phyloP scores from a whole-genome alignment of 2,113 vertebrate species.

The Phrynosoma blainvillii region DNA sequence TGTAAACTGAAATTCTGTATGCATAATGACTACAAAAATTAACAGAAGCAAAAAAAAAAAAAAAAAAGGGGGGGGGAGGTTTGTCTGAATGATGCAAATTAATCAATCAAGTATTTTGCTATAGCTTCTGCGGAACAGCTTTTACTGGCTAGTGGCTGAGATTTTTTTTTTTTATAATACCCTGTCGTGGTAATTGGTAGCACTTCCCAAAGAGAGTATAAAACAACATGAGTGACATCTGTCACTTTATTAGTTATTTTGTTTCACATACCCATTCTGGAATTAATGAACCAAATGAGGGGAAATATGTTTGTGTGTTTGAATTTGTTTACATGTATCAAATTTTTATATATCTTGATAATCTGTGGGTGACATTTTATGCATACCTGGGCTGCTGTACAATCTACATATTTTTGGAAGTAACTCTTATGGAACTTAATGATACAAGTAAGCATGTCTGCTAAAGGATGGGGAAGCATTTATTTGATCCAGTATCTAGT shows the following conservation, averaged over 20 bases:
- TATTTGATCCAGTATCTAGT: background rate
- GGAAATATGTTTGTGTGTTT: background rate
- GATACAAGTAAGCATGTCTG: background rate
- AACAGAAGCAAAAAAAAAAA: background rate
- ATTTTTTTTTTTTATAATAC: conserved; percentile 18
- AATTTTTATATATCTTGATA: background rate
- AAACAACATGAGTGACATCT: conserved; percentile 11
- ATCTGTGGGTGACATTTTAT: background rate
- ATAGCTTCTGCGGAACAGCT: background rate
- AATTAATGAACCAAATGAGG: background rate
- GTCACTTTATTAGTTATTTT: conserved; percentile 13
- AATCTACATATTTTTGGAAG: background rate
- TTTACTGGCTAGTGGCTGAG: background rate
- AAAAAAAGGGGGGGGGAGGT: background rate
- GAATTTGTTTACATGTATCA: background rate
- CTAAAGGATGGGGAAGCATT: background rate
- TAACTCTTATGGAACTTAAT: background rate
- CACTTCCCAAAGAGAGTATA: conserved; percentile 1
- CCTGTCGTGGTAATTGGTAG: background rate
- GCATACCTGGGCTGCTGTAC: background rate
- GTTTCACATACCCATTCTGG: background rate
- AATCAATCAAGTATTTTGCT: background rate
- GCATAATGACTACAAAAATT: background rate
- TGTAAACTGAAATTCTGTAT: background rate
- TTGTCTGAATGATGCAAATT: background rate